A percentile compares a stretch with the other conserved stretches of the same genome.
These are phyloP conservation scores for Riparia riparia DNA, from an alignment of 2,113 vertebrate species.

Conservation along the genomic window DNA sequence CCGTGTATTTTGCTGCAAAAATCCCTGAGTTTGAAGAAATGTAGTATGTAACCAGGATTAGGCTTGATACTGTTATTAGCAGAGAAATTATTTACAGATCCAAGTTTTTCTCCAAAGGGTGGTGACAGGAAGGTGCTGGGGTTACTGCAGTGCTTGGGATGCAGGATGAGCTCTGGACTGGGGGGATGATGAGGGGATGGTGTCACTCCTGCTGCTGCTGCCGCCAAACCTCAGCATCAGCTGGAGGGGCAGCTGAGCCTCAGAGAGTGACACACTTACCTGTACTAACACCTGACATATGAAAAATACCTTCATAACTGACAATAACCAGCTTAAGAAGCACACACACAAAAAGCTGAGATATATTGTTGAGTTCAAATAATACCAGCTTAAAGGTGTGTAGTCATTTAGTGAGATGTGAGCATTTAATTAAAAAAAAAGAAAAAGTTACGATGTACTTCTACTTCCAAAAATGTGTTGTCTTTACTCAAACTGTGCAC, in stretches of 20 bases:
- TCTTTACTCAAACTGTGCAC: background rate
- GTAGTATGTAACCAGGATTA: background rate
- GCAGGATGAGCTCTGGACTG: background rate
- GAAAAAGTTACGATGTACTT: background rate
- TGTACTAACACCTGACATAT: background rate
- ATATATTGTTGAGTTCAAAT: background rate
- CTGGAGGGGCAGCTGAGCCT: background rate
- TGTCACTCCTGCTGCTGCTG: background rate
- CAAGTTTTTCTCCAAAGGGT: background rate
- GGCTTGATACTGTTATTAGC: background rate
- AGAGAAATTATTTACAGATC: background rate
- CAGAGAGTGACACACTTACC: background rate
- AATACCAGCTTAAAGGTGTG: background rate
- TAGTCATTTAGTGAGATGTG: background rate
- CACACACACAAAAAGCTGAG: background rate
- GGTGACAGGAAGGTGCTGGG: background rate
- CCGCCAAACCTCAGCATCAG: background rate
- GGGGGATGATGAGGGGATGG: too few relatives aligned
- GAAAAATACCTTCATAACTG: background rate
- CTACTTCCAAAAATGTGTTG: background rate
- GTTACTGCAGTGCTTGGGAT: background rate
- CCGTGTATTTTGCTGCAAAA: background rate
- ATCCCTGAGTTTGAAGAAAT: background rate
- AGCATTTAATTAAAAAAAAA: background rate
- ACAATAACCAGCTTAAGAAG: background rate